Percentiles rank a stretch among this genome's conserved stretches.
Conservation (phyloP, 2,113 vertebrate genomes). For the Strix aluco region DNA sequence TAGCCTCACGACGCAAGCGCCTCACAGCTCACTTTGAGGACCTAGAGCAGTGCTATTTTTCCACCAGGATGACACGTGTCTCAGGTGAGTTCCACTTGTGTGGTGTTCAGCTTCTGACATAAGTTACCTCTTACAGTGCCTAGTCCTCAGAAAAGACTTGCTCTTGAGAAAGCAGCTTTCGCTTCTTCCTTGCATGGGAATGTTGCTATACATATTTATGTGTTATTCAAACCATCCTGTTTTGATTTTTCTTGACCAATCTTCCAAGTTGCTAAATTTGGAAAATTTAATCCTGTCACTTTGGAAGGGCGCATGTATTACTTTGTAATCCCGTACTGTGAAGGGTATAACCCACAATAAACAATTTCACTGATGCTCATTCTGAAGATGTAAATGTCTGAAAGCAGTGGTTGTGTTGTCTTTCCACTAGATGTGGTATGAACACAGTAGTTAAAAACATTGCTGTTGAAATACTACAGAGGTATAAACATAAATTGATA, state of each 20-base stretch:
- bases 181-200: background rate
- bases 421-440: background rate
- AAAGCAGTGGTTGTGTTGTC: background rate
- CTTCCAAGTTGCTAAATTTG: background rate
- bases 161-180: background rate
- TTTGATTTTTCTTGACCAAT: background rate
- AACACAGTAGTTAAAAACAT: background rate
- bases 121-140: background rate
- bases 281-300: background rate
- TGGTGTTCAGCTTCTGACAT: background rate
- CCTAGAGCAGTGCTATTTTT: conserved; percentile 98
- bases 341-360: background rate
- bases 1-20: conserved; percentile 92
- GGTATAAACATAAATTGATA: background rate
- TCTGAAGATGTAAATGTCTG: background rate
- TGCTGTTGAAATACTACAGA: background rate
- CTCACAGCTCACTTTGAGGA: conserved; percentile 98
- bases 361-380: background rate
- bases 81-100: conserved; percentile 77
- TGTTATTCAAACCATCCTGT: background rate
- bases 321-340: background rate
- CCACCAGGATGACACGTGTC: conserved; percentile 95
- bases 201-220: rapidly evolving
- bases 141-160: background rate
- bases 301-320: background rate